Base-by-base conservation (phyloP, 2,113 vertebrate genomes). In the Rhinoptilus africanus region DNA sequence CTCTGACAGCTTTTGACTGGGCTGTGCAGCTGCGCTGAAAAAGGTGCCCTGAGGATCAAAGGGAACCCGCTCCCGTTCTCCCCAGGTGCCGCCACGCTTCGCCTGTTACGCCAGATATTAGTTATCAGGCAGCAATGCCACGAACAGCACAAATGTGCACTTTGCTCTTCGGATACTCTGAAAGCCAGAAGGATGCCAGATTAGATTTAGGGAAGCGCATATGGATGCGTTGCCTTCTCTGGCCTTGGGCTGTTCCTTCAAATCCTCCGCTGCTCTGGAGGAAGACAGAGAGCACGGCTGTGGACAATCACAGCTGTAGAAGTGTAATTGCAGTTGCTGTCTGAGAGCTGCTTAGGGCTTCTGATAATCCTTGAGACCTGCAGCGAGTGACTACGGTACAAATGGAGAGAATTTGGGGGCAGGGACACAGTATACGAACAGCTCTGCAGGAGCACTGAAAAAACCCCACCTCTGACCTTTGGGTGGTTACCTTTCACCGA, bases 181-280 rank as follows among this genome's bases (percentile, higher is more conserved):
- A 64, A 80, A 94, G 85, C 81, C 94, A 96, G 71, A 89, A 94
- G 89, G 92, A 92, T 64, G 96, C 90, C 96, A 94, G 89, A 79
- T 85, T 66, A 73, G 57, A 79, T 89, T 93, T 85, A 76, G 74
- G 43, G 69, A 91, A 89, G 69, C 48, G 37, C 87, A 85, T 45
- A 48, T 43, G 81, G 89, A 75, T 64, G 74, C 14, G 3, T 20
- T 76, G 87, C 74, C 75, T 93, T 85, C 94, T 85, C 82, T 3
- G 28, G 81, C 81, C 81, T 72, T 26, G 43, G 24, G 32, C 60
- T 5, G 1, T 26, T 90, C 85, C 88, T 88, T 60, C 39, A 81
- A 79, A 88, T 28, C 56, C 48, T 85, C 60, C 0, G 4, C 18
- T 88, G 84, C 81, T 89, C 39, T 14, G 73, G 48, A 56, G 30